Conservation (phyloP, 2,113 vertebrate species). For the Xenotilapia caudafasciata region DNA sequence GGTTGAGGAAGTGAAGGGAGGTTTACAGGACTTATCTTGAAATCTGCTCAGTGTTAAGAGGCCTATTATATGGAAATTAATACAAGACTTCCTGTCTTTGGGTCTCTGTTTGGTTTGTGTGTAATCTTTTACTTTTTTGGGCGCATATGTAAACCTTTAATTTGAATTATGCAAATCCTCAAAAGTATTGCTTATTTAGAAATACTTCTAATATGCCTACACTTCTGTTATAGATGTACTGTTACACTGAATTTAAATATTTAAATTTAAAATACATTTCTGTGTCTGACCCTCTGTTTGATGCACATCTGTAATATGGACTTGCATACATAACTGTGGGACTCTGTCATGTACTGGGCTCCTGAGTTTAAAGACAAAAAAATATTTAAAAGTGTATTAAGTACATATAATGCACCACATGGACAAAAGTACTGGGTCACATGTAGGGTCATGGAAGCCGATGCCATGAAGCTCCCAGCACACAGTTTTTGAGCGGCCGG, state of each 20-base stretch:
- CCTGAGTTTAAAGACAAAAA: not conserved
- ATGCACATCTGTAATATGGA: not conserved
- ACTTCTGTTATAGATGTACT: not conserved
- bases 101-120: not conserved
- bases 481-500: not conserved
- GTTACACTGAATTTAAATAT: not conserved
- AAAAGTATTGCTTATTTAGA: not conserved
- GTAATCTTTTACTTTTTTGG: not conserved
- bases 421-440: not conserved
- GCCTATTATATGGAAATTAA: not conserved
- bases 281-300: not conserved
- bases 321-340: not conserved
- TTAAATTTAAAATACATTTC: not conserved
- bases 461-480: not conserved
- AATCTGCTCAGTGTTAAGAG: conserved; percentile 13
- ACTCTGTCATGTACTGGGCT: not conserved
- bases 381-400: not conserved
- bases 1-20: conserved; percentile 26
- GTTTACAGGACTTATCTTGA: conserved; percentile 5
- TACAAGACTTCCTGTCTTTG: not conserved
- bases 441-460: not conserved
- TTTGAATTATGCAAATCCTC: not conserved
- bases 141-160: not conserved
- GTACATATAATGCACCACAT: not conserved
- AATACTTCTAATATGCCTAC: not conserved